Conservation (phyloP, 2,888 invertebrate species). For the Lasioglossum pauxillum region DNA sequence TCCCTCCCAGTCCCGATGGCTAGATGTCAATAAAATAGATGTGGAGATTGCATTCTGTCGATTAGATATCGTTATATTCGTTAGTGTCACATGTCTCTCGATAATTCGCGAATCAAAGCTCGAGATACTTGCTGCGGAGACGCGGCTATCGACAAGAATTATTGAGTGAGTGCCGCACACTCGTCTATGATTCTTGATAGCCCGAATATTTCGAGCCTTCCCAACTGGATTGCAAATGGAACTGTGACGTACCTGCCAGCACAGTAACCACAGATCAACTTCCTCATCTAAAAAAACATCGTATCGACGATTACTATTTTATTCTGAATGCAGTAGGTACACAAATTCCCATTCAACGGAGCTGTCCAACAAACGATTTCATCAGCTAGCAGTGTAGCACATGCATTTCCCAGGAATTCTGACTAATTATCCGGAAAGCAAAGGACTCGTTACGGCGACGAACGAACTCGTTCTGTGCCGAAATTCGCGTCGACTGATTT, state of each 20-base stretch:
- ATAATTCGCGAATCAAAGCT: neutral
- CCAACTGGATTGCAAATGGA: neutral
- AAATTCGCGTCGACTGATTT: conserved; percentile 15
- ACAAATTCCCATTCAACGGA: neutral
- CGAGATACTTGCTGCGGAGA: neutral
- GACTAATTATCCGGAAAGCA: neutral
- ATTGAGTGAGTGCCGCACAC: neutral
- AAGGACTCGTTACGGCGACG: neutral
- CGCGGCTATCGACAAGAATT: conserved; percentile 2
- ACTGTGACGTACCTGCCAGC: neutral
- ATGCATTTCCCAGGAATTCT: neutral
- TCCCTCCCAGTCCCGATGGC: neutral
- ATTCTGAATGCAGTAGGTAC: neutral
- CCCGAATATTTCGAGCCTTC: neutral
- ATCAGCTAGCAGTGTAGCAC: neutral
- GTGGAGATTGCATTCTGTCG: conserved; percentile 9
- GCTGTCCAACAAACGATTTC: neutral
- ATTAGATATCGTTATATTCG: conserved; percentile 4
- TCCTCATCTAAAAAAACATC: neutral
- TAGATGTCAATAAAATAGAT: conserved; percentile 6
- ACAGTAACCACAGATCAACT: neutral
- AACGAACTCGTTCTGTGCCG: neutral
- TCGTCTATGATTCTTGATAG: neutral
- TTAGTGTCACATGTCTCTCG: conserved; percentile 1
- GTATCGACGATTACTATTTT: neutral